phyloP scores from a whole-genome alignment of 2,797 vertebrate genomes.

The Acipenser oxyrinchus region DNA sequence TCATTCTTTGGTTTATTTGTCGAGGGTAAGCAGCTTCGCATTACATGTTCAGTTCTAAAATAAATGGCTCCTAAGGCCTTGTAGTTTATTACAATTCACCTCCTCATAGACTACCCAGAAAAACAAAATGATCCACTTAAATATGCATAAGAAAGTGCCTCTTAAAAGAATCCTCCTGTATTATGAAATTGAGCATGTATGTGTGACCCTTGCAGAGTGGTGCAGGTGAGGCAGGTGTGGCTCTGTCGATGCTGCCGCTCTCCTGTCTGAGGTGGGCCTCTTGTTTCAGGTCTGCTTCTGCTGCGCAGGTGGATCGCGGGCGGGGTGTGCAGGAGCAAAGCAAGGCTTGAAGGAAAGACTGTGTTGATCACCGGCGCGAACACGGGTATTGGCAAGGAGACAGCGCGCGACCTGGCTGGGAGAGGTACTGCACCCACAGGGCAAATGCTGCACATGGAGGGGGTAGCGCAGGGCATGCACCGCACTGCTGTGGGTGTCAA shows the following conservation, averaged over 20 bases:
- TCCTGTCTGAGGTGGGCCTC: background rate
- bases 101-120: background rate
- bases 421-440: constrained; percentile 55
- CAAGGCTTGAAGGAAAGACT: constrained; percentile 71
- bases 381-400: constrained; percentile 86
- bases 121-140: background rate
- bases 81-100: no score
- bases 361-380: constrained; percentile 82
- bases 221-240: background rate
- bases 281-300: constrained; percentile 36
- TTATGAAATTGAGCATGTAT: background rate
- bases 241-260: background rate
- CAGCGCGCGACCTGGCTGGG: constrained; percentile 67
- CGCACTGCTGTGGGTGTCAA: no score
- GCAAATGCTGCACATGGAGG: background rate
- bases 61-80: no score
- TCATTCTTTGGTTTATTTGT: no score
- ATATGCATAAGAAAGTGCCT: background rate
- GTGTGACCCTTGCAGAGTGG: no score
- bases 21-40: no score
- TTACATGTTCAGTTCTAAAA: no score
- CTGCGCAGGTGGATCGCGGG: constrained; percentile 71
- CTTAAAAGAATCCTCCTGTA: background rate
- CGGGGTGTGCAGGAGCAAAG: constrained; percentile 57
- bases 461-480: background rate